Percentiles rank a stretch among this genome's conserved stretches.
Conservation (phyloP, 92 coral and sea anemone genomes). For the Parazoanthus swiftii region DNA sequence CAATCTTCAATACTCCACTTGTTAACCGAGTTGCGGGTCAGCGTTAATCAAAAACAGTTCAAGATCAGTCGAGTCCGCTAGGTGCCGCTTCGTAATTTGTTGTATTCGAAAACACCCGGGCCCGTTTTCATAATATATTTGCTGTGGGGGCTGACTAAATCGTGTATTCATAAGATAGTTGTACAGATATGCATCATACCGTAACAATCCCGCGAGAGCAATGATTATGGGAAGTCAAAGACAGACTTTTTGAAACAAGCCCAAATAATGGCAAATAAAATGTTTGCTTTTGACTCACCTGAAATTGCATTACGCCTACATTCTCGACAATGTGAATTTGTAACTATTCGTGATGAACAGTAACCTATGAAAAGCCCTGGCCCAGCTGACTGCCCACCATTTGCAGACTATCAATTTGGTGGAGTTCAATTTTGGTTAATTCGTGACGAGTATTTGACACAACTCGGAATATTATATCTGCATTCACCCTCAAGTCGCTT, state of each 20-base stretch:
- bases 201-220: not conserved
- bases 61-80: not conserved
- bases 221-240: slow-evolving; percentile 5
- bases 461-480: slow-evolving; percentile 29
- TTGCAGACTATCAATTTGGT: slow-evolving; percentile 1
- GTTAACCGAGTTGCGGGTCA: not conserved
- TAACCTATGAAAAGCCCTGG: not conserved
- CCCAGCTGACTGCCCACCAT: not conserved
- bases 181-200: not conserved
- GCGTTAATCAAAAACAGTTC: slow-evolving; percentile 13
- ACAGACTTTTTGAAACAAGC: not conserved
- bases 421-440: slow-evolving; percentile 24
- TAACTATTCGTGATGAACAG: slow-evolving; percentile 10
- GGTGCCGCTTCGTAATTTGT: slow-evolving; percentile 9
- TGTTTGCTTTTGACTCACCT: slow-evolving; percentile 45
- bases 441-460: slow-evolving; percentile 43
- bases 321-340: slow-evolving; percentile 26
- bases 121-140: slow-evolving; percentile 15
- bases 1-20: slow-evolving; percentile 2
- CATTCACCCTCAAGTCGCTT: slow-evolving; percentile 35
- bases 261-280: slow-evolving; percentile 21
- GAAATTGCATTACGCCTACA: slow-evolving; percentile 46
- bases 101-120: slow-evolving; percentile 10
- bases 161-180: slow-evolving; percentile 3
- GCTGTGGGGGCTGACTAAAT: slow-evolving; percentile 4